Conservation (phyloP, 2,888 invertebrate genomes). For the Flexamia atlantica region DNA sequence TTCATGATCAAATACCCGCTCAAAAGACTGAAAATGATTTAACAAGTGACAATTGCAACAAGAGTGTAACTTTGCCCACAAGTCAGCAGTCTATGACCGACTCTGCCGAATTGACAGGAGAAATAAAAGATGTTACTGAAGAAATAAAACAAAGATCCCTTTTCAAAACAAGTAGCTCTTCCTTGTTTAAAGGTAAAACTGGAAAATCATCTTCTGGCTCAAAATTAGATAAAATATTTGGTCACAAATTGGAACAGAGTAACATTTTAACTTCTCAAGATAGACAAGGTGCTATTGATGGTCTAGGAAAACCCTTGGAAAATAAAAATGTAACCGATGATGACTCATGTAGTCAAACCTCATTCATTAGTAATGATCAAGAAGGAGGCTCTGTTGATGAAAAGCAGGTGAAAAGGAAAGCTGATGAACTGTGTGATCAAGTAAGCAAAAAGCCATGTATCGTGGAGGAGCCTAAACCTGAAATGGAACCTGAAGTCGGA, state of each 20-base stretch:
- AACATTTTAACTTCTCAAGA: conserved; percentile 1
- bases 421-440: conserved; percentile 55
- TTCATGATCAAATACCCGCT: not conserved
- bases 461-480: conserved; percentile 15
- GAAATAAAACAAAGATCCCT: conserved; percentile 61
- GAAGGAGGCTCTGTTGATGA: conserved; percentile 23
- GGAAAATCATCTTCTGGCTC: conserved; percentile 64
- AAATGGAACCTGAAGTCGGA: conserved; percentile 75
- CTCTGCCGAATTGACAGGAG: conserved; percentile 54
- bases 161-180: conserved; percentile 54
- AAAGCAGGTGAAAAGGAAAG: conserved; percentile 40
- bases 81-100: conserved; percentile 71
- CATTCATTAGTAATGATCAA: conserved; percentile 48
- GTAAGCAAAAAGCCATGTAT: conserved; percentile 52
- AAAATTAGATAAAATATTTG: conserved; percentile 68
- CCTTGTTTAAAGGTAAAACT: conserved; percentile 50
- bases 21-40: conserved; percentile 30
- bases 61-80: conserved; percentile 73
- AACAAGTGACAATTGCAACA: conserved; percentile 13
- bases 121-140: conserved; percentile 53
- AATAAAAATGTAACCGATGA: conserved; percentile 21
- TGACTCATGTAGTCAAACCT: conserved; percentile 52
- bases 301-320: conserved; percentile 38
- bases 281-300: not conserved
- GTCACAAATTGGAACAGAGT: conserved; percentile 65